phyloP scores from a whole-genome alignment of 2,797 vertebrate genomes.

The Chiroxiphia lanceolata region DNA sequence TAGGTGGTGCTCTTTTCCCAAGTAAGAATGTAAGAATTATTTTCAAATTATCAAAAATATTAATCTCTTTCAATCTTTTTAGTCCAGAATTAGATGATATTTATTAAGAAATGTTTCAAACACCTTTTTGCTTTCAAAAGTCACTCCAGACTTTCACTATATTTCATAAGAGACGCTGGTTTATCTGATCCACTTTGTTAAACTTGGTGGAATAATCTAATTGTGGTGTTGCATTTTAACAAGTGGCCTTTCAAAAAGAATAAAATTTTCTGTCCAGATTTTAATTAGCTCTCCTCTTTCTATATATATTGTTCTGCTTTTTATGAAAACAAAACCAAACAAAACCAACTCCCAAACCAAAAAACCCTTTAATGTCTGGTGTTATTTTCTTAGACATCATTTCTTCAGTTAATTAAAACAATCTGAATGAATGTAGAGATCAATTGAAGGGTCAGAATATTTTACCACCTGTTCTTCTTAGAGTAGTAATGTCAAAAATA shows the following conservation, averaged over 20 bases:
- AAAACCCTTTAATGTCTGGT: fast-evolving
- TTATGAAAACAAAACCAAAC: not conserved
- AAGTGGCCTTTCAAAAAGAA: not conserved
- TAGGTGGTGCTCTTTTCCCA: slow-evolving; percentile 45
- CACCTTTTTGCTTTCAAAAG: not conserved
- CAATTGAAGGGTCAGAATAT: not conserved
- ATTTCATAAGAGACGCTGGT: not conserved
- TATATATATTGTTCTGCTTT: not conserved
- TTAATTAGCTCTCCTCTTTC: not conserved
- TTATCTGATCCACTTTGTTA: not conserved
- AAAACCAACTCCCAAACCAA: not conserved
- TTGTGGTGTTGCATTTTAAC: not conserved
- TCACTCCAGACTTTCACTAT: not conserved
- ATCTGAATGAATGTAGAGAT: not conserved
- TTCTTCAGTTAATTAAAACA: not conserved
- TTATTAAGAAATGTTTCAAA: not conserved
- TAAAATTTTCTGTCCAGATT: not conserved
- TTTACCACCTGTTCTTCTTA: not conserved
- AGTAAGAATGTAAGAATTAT: not conserved
- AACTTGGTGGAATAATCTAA: not conserved
- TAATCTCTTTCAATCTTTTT: not conserved
- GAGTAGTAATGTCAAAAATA: not conserved
- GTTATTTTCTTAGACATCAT: not conserved
- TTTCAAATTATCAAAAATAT: not conserved
- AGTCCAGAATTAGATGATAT: not conserved